Evolutionary conservation across 2,113 vertebrate species (phyloP).

Genomic region (Sinocyclocheilus anophthalmus): DNA sequence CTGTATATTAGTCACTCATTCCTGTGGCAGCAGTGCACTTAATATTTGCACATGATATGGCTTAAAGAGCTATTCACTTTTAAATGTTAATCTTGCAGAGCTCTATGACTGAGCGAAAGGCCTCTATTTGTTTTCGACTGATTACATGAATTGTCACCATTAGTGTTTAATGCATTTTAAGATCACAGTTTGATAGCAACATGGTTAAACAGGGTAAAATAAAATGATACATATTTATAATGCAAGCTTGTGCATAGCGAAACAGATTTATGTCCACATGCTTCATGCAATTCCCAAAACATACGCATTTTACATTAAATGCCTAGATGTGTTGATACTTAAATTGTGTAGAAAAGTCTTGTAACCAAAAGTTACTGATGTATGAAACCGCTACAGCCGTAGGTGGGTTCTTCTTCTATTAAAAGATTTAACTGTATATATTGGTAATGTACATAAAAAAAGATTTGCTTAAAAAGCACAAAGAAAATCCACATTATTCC

Average conservation of each 20-base stretch:
- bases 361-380: conserved; percentile 1
- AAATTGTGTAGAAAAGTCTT: conserved; percentile 40
- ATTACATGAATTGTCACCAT: not conserved
- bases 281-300: conserved; percentile 28
- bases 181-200: conserved; percentile 30
- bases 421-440: conserved; percentile 50
- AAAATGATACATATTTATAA: conserved; percentile 69
- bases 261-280: conserved; percentile 37
- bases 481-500: not conserved
- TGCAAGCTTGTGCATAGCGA: conserved; percentile 53
- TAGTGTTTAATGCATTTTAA: conserved; percentile 31
- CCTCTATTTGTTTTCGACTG: not conserved
- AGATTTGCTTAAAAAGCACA: not conserved
- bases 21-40: conserved; percentile 12
- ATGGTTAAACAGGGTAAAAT: not conserved
- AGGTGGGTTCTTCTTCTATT: not conserved
- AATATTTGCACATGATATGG: conserved; percentile 26
- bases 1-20: conserved; percentile 4
- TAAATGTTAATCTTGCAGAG: not conserved
- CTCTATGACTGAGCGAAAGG: conserved; percentile 5
- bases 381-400: not conserved
- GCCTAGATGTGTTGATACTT: conserved; percentile 32
- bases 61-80: conserved; percentile 46
- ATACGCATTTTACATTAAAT: conserved; percentile 59
- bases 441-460: conserved; percentile 32